phyloP scores from a whole-genome alignment of 2,888 invertebrate genomes.

The Carpatolechia fugitivella region DNA sequence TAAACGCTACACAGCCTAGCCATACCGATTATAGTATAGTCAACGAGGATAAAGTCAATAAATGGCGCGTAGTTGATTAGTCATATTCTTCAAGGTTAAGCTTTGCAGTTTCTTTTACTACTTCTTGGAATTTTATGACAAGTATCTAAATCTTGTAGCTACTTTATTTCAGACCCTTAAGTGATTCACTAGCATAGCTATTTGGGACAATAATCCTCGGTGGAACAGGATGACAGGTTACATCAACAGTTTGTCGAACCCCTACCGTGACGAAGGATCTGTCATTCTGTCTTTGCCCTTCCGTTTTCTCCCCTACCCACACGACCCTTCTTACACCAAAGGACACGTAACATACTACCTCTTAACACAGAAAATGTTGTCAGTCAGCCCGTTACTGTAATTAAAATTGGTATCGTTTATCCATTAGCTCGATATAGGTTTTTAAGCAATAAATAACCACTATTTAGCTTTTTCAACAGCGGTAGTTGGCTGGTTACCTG shows the following conservation, averaged over 20 bases:
- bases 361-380: conserved; percentile 9
- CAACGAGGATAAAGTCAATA: conserved; percentile 46
- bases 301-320: neutral
- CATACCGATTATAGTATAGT: too few species aligned
- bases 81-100: conserved; percentile 56
- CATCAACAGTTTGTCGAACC: conserved; percentile 26
- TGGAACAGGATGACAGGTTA: conserved; percentile 23
- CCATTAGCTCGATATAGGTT: conserved; percentile 16
- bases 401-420: conserved; percentile 12
- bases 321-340: neutral
- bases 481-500: conserved; percentile 36
- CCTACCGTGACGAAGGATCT: conserved; percentile 29
- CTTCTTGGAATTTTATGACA: conserved; percentile 4
- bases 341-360: neutral
- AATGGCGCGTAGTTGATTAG: conserved; percentile 37
- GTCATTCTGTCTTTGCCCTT: conserved; percentile 26
- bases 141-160: neutral
- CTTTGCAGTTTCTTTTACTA: conserved; percentile 15
- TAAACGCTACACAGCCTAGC: too few species aligned
- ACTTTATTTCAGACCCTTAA: neutral
- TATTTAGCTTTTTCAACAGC: conserved; percentile 36
- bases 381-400: conserved; percentile 1
- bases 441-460: conserved; percentile 30
- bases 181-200: neutral
- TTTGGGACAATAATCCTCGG: neutral